A percentile compares a stretch with the other conserved stretches of the same genome.
phyloP scores from a whole-genome alignment of 1,140 invertebrate species.

The Pissodes strobi region DNA sequence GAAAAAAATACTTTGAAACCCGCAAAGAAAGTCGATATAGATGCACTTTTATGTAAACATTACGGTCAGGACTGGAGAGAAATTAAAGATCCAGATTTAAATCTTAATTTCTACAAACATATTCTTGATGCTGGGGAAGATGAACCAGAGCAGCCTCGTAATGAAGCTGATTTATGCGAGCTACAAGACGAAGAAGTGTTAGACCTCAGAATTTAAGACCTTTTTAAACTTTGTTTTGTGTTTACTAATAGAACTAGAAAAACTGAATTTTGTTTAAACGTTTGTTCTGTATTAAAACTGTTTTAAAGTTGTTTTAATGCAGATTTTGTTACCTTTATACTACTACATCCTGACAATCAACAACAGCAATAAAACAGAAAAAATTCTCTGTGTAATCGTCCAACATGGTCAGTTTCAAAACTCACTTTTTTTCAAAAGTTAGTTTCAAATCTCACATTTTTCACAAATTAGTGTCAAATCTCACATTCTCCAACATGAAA shows the following conservation, averaged over 20 bases:
- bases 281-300: too few relatives aligned
- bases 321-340: too few relatives aligned
- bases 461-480: not conserved
- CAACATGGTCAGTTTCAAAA: not conserved
- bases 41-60: slow-evolving; percentile 3
- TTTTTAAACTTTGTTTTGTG: not conserved
- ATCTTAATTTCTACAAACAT: not conserved
- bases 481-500: not conserved
- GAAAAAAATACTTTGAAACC: not conserved
- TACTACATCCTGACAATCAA: too few relatives aligned
- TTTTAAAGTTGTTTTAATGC: too few relatives aligned
- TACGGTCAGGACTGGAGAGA: slow-evolving; percentile 7
- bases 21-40: not conserved
- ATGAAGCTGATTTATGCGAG: not conserved
- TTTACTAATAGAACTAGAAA: too few relatives aligned
- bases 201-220: not conserved
- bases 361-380: too few relatives aligned
- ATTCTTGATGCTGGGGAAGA: not conserved
- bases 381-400: too few relatives aligned
- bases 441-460: not conserved
- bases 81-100: not conserved
- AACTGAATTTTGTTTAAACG: too few relatives aligned
- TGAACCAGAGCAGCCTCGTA: not conserved
- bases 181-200: not conserved
- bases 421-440: not conserved